Conservation (phyloP, 2,797 vertebrate genomes). For the Cottoperca gobio region DNA sequence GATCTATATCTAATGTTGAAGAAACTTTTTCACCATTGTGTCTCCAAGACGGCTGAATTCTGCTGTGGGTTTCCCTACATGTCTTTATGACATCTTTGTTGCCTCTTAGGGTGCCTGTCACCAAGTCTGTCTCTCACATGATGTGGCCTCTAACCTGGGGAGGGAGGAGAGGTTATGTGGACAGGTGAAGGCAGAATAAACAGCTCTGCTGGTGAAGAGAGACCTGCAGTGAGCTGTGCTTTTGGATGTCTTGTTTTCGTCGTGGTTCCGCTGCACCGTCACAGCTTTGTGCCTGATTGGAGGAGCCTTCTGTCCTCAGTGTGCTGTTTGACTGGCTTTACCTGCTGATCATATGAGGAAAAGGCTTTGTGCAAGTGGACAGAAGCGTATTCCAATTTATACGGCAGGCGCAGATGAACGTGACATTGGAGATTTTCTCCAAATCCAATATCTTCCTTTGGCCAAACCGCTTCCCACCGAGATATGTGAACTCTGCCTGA, state of each 20-base stretch:
- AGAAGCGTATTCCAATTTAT: background rate
- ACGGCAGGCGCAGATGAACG: constrained; percentile 12
- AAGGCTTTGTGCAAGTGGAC: background rate
- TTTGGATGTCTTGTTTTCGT: constrained; percentile 51
- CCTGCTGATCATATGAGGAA: constrained; percentile 31
- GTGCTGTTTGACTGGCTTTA: constrained; percentile 35
- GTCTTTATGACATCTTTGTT: constrained; percentile 29
- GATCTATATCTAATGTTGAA: background rate
- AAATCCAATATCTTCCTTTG: constrained; percentile 27
- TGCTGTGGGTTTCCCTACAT: background rate
- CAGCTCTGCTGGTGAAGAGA: constrained; percentile 41
- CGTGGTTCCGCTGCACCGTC: constrained; percentile 24
- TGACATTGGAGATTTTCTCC: constrained; percentile 24
- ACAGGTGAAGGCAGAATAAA: constrained; percentile 48
- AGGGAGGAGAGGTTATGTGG: constrained; percentile 19
- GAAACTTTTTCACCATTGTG: background rate
- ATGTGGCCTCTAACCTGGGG: constrained; percentile 28
- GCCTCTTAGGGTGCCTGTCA: constrained; percentile 21
- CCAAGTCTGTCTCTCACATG: background rate
- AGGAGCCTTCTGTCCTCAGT: constrained; percentile 12
- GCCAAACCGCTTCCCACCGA: constrained; percentile 19
- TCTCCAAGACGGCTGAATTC: constrained; percentile 3
- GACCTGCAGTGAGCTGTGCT: constrained; percentile 34
- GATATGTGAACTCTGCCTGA: background rate
- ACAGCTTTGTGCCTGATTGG: constrained; percentile 42